Evolutionary conservation across 2,888 invertebrate genomes (phyloP), one percentile per base, ranked within the genome.

Genomic region (Helleia helle): DNA sequence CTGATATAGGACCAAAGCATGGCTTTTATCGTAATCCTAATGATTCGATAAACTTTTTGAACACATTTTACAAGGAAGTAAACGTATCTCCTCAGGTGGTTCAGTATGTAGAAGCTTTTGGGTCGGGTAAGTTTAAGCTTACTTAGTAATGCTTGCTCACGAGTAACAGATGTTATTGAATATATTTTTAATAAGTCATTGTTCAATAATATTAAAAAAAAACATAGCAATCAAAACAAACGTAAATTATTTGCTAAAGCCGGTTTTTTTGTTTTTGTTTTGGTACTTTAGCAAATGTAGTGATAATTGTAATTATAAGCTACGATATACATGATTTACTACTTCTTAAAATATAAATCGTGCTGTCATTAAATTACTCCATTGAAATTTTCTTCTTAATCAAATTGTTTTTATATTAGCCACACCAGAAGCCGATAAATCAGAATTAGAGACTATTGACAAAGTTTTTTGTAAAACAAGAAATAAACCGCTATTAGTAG

Each of bases 61-160:
- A 71, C 2, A 83, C 86, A 25, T 87, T 90, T 48, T 90, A 90
- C 49, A 55, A 81, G 3, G 87, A 90, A 58, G 88, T 90, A 11
- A 74, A 86, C 15, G 61, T 96, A 7, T 79, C 89, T 36, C 93
- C 95, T 0, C 62, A 73, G 4, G 72, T 80, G 1, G 86, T 97
- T 5, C 88, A 89, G 47, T 97, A 91, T 62, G 86, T 97, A 2
- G 96, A 96, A 75, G 94, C 95, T 24, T 94, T 94, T 56, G 92
- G 93, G 44, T 91, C 91, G 46, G 93, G 93, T 79, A 56, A 48
- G 28, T n/a, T n/a, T n/a, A n/a, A n/a, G n/a, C n/a, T n/a, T n/a
- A n/a, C n/a, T n/a, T n/a, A n/a, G n/a, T n/a, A n/a, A n/a, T n/a
- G n/a, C n/a, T n/a, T n/a, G n/a, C n/a, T n/a, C n/a, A n/a, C n/a